Evolutionary conservation across 1,140 invertebrate species (phyloP), one percentile per base, ranked within the genome.

Genomic region (Cydia strobilella): DNA sequence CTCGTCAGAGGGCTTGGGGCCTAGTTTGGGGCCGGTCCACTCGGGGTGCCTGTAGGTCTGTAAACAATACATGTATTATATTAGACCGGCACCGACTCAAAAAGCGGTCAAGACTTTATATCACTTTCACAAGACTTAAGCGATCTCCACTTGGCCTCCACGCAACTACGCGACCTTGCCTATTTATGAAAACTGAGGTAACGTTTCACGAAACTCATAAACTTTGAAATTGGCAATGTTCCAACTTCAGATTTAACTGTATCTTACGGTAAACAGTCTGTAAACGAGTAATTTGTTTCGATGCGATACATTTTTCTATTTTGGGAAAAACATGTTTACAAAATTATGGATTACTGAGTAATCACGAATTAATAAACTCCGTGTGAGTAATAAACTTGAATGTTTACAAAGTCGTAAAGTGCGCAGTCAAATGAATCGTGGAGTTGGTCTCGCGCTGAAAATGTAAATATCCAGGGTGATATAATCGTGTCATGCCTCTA

Each of bases 21-120:
- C 98, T 42, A 99, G 93, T 87, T 95, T 96, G 62, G 98, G 98
- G 75, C 98, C 98, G 48, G 93, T 95, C 96, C 96, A 99, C 92
- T 98, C 97, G 0, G 96, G 94, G 87, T 98, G 97, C 84, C 95
- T 97, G 94, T 98, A 98, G 18, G 96, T 96, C 97, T 98, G 84
- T 25, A 85, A 83, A 84, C 65, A 77, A 85, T 79, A 78, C 27
- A 77, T 75, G 54, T 75, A 42, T 65, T 48, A 73, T 69, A 73
- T 69, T 74, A 72, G 51, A n/a, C 39, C 27, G 9, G 12, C 27
- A 7, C 10, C 42, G 42, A 45, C 13, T 69, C 39, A 76, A 12
- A 69, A 66, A 45, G 63, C 13, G 69, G 63, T 18, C 31, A 39
- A 39, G 20, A 25, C 20, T 74, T 20, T 45, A 27, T 48, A 71